Evolutionary conservation across 2,797 vertebrate genomes (phyloP).

Genomic region (Chelmon rostratus): DNA sequence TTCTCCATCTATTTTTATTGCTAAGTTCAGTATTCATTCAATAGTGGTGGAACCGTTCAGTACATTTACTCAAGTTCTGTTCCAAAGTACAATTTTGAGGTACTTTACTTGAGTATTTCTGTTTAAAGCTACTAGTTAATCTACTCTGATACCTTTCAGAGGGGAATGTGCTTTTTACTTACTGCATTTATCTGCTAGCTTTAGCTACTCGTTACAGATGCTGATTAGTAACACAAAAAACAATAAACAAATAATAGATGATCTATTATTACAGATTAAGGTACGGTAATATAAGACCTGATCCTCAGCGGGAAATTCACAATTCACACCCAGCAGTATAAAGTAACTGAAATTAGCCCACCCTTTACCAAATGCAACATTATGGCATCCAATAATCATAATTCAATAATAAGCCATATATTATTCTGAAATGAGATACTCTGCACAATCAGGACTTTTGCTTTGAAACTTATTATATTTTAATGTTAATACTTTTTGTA

Average conservation of each 20-base stretch:
- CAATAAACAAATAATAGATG: not conserved
- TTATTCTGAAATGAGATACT: not conserved
- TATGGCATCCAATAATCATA: not conserved
- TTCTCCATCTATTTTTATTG: constrained; percentile 36
- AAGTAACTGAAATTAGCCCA: not conserved
- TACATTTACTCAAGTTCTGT: not conserved
- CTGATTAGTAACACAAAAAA: no score
- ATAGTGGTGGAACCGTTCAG: not conserved
- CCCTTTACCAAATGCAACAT: not conserved
- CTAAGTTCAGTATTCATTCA: not conserved
- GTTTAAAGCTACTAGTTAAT: no score
- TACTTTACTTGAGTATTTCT: no score
- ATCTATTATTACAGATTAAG: not conserved
- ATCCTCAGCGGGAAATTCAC: not conserved
- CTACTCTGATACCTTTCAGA: no score
- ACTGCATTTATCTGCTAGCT: not conserved
- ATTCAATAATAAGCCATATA: not conserved
- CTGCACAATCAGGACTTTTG: not conserved
- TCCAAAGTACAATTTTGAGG: not conserved
- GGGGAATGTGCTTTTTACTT: not conserved
- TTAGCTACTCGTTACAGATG: not conserved
- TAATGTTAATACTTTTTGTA: not conserved
- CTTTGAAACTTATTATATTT: not conserved
- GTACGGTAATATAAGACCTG: not conserved
- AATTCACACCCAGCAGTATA: not conserved